Conservation (phyloP, 2,797 vertebrate species). For the Tarsius wallacei region DNA sequence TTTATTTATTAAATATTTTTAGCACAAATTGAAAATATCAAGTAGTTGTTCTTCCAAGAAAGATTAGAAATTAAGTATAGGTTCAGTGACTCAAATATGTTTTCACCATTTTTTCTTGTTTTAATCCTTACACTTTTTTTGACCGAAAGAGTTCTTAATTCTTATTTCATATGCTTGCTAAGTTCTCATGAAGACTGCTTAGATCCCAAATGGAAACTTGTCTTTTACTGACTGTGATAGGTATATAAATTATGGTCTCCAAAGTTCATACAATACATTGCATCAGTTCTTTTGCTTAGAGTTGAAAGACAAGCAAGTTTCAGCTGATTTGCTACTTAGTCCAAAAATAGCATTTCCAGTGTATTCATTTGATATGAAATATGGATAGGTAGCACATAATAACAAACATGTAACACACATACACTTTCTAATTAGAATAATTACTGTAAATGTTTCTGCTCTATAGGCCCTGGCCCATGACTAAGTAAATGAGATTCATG, state of each 20-base stretch:
- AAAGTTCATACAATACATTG: not conserved
- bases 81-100: not conserved
- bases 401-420: not conserved
- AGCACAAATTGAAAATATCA: conserved; percentile 50
- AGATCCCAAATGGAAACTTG: conserved; percentile 16
- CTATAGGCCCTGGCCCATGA: not conserved
- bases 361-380: not conserved
- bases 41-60: not conserved
- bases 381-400: not conserved
- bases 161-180: not conserved
- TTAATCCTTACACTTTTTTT: conserved; percentile 45
- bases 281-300: conserved; percentile 9
- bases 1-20: conserved; percentile 53
- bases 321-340: conserved; percentile 1
- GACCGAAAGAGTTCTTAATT: not conserved
- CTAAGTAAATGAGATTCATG: not conserved
- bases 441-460: not conserved
- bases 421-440: not conserved
- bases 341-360: not conserved
- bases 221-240: not conserved
- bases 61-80: conserved; percentile 36
- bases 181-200: conserved; percentile 29
- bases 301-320: conserved; percentile 40
- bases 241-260: not conserved
- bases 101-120: conserved; percentile 18